Conservation (phyloP, 1,140 invertebrate genomes). For the Cepaea nemoralis region DNA sequence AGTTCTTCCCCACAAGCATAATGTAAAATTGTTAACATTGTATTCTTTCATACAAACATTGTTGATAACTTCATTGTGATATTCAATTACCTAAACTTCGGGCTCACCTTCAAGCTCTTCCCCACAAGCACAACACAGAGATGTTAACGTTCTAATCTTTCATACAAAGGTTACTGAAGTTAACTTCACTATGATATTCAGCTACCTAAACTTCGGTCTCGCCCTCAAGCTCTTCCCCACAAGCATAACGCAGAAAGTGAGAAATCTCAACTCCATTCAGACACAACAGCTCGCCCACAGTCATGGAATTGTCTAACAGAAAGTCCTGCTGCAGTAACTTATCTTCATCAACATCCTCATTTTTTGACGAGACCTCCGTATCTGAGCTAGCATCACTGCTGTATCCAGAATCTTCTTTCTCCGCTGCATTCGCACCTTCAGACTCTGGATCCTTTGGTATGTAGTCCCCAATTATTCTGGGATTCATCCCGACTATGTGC, state of each 20-base stretch:
- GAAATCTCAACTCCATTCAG: constrained; percentile 79
- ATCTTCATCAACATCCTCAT: constrained; percentile 53
- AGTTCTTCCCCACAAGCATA: too few species aligned
- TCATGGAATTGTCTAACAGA: constrained; percentile 82
- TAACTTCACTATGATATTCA: too few species aligned
- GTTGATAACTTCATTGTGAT: too few species aligned
- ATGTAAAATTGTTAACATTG: too few species aligned
- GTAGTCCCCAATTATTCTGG: constrained; percentile 80
- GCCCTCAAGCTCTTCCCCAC: constrained; percentile 75
- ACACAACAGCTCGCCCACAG: constrained; percentile 81
- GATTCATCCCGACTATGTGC: constrained; percentile 92
- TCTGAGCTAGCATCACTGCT: neutral
- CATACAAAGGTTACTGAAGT: too few species aligned
- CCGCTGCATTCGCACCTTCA: constrained; percentile 75
- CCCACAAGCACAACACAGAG: too few species aligned
- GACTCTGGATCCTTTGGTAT: constrained; percentile 70
- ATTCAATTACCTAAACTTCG: too few species aligned
- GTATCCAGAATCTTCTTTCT: constrained; percentile 35
- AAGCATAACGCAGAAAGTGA: constrained; percentile 89
- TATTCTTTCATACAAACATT: too few species aligned
- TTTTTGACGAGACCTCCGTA: too few species aligned
- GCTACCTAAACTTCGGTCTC: constrained; percentile 36
- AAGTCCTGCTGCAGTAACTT: constrained; percentile 89
- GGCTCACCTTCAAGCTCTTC: too few species aligned
- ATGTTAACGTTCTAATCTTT: too few species aligned